These are phyloP conservation scores for Ceramica pisi DNA, from an alignment of 2,888 invertebrate species.

Conservation along the genomic window DNA sequence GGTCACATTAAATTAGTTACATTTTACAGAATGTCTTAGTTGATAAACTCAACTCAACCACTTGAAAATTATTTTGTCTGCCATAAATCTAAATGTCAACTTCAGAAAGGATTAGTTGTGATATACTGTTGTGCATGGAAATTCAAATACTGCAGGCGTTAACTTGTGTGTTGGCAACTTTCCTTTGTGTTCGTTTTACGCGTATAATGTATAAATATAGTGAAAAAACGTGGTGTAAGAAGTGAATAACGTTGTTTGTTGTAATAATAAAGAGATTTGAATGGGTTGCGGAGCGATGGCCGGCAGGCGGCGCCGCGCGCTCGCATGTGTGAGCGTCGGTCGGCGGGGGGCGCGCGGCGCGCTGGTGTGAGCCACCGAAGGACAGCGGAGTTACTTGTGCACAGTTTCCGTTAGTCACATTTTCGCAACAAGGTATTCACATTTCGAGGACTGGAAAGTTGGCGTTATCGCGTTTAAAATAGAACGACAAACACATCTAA, in stretches of 20 bases:
- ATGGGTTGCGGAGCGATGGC: constrained; percentile 36
- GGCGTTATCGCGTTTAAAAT: constrained; percentile 90
- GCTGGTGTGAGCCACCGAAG: constrained; percentile 71
- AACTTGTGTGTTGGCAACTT: constrained; percentile 48
- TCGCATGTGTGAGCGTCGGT: constrained; percentile 27
- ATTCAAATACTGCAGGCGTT: constrained; percentile 56
- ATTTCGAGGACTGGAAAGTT: constrained; percentile 90
- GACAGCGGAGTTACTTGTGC: constrained; percentile 88
- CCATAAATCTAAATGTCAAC: constrained; percentile 57
- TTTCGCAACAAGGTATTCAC: constrained; percentile 91
- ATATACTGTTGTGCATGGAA: constrained; percentile 44
- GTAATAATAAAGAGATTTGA: constrained; percentile 61
- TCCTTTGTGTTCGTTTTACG: constrained; percentile 44
- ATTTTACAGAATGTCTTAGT: constrained; percentile 40
- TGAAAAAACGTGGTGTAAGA: constrained; percentile 53
- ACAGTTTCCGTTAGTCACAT: constrained; percentile 91
- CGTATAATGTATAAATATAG: constrained; percentile 38
- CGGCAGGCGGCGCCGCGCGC: constrained; percentile 40
- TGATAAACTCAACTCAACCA: constrained; percentile 31
- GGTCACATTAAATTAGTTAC: constrained; percentile 18
- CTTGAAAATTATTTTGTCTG: constrained; percentile 56
- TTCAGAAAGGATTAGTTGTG: constrained; percentile 51
- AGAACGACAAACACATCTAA: constrained; percentile 89
- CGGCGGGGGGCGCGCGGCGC: constrained; percentile 42
- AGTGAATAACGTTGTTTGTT: constrained; percentile 64